Conservation (phyloP, 2,797 vertebrate species). For the Aplochiton taeniatus region DNA sequence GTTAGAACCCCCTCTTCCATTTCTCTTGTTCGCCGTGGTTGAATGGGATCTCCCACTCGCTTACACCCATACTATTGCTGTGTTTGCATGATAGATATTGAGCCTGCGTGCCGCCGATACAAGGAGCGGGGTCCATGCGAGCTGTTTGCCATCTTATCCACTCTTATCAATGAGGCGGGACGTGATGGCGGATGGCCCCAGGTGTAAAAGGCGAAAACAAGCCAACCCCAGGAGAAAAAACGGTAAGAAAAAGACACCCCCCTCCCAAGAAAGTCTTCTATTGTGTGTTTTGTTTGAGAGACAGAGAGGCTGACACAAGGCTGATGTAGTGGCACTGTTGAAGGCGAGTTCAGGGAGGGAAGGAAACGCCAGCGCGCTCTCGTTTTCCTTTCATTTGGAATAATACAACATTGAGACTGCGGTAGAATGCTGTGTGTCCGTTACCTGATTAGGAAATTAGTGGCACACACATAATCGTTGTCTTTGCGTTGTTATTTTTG, state of each 20-base stretch:
- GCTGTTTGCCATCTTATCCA: slow-evolving; percentile 91
- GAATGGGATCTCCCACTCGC: slow-evolving; percentile 73
- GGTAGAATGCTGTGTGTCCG: slow-evolving; percentile 48
- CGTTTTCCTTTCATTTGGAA: slow-evolving; percentile 7
- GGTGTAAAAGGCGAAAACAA: slow-evolving; percentile 97
- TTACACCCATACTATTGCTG: slow-evolving; percentile 79
- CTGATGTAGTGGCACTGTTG: slow-evolving; percentile 49
- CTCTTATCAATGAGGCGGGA: slow-evolving; percentile 98
- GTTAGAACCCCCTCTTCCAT: slow-evolving; percentile 37
- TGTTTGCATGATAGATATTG: slow-evolving; percentile 88
- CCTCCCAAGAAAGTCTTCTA: slow-evolving; percentile 9
- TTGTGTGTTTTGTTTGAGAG: slow-evolving; percentile 1
- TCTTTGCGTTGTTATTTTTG: background rate
- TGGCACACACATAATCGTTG: background rate
- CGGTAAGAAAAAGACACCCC: slow-evolving; percentile 85
- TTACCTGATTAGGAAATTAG: background rate
- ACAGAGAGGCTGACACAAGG: background rate
- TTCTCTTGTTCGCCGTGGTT: slow-evolving; percentile 76
- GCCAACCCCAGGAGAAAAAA: slow-evolving; percentile 98
- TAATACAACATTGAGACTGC: slow-evolving; percentile 21
- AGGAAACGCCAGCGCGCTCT: slow-evolving; percentile 4
- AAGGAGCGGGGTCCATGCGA: slow-evolving; percentile 94
- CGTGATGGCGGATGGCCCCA: slow-evolving; percentile 92
- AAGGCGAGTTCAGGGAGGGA: slow-evolving; percentile 36
- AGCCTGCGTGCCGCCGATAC: slow-evolving; percentile 84